Evolutionary conservation across 2,797 vertebrate species (phyloP), one percentile per base, ranked within the genome.

Genomic region (Potorous gilbertii): DNA sequence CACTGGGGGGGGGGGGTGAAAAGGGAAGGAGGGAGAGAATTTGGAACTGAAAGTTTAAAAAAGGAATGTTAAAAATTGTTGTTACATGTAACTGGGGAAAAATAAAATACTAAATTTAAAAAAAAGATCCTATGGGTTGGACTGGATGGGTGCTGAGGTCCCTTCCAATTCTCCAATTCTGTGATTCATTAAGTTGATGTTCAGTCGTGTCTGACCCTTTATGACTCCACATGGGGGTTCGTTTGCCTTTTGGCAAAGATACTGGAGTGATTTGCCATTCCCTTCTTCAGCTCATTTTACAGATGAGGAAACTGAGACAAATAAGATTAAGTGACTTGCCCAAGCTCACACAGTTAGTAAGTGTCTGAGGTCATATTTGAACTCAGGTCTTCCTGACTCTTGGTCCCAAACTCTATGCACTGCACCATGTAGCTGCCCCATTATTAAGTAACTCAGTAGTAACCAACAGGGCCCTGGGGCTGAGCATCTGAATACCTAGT

Each of bases 321-420:
- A n/a, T 1, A 66, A 31, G 14, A n/a, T 66, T 34, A 66, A 74
- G n/a, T 40, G n/a, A 74, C 16, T 74, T 74, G 14, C 16, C 6
- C 6, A 74, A 11, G 5, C 6, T 81, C n/a, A 24, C 28, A 81
- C 12, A 81, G 8, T 16, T 81, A 81, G n/a, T 81, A 46, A 81
- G 18, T 81, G 16, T 18, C 66, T 40, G 66, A 81, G n/a, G 8
- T 9, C 2, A 8, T 4, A 34, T 81, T 81, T 81, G 66, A 81
- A 9, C 66, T 46, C n/a, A 9, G 66, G 2, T 46, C 66, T 46
- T 81, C 16, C n/a, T 81, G n/a, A 40, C 18, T 81, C 18, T 16
- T 24, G 2, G 18, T n/a, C n/a, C 6, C 0, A 2, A 5, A 40
- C n/a, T 66, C 16, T n/a, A 21, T n/a, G 14, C 13, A n/a, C 14